These are phyloP conservation scores for Isaurus tuberculatus DNA, from an alignment of 92 coral and sea anemone species.

Conservation along the genomic window DNA sequence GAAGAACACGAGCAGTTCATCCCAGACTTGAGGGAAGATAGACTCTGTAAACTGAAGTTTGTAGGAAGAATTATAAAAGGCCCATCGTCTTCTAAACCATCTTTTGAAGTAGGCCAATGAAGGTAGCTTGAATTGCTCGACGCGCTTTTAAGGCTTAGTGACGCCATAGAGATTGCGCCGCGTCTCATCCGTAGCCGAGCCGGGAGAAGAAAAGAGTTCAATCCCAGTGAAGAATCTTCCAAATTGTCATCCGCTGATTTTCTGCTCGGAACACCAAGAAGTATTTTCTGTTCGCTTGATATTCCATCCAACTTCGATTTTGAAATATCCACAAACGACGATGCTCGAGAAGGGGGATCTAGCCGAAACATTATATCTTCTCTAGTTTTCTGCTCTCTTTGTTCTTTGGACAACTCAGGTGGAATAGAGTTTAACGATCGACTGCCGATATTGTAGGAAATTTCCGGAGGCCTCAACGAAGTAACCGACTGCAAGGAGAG, in stretches of 20 bases:
- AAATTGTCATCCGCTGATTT: slow-evolving; percentile 24
- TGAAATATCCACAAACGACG: slow-evolving; percentile 66
- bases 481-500: slow-evolving; percentile 65
- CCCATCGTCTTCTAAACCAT: slow-evolving; percentile 68
- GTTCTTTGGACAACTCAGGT: slow-evolving; percentile 52
- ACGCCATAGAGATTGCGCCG: slow-evolving; percentile 96
- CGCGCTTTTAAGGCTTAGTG: slow-evolving; percentile 86
- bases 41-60: slow-evolving; percentile 51
- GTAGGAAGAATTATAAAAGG: slow-evolving; percentile 83
- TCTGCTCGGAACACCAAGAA: background rate
- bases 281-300: background rate
- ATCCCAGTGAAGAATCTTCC: slow-evolving; percentile 9
- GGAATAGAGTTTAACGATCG: slow-evolving; percentile 72
- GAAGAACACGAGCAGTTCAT: slow-evolving; percentile 78
- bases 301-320: slow-evolving; percentile 22
- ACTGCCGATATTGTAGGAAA: slow-evolving; percentile 47
- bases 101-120: slow-evolving; percentile 61
- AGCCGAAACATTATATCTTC: slow-evolving; percentile 60
- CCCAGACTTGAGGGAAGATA: slow-evolving; percentile 63
- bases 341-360: slow-evolving; percentile 69
- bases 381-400: slow-evolving; percentile 44
- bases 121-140: slow-evolving; percentile 81
- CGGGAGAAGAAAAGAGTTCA: slow-evolving; percentile 19
- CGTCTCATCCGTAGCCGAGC: slow-evolving; percentile 76
- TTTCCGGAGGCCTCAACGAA: slow-evolving; percentile 49